Base-by-base conservation (phyloP, 2,797 vertebrate genomes). In the Hephaestus fuliginosus region DNA sequence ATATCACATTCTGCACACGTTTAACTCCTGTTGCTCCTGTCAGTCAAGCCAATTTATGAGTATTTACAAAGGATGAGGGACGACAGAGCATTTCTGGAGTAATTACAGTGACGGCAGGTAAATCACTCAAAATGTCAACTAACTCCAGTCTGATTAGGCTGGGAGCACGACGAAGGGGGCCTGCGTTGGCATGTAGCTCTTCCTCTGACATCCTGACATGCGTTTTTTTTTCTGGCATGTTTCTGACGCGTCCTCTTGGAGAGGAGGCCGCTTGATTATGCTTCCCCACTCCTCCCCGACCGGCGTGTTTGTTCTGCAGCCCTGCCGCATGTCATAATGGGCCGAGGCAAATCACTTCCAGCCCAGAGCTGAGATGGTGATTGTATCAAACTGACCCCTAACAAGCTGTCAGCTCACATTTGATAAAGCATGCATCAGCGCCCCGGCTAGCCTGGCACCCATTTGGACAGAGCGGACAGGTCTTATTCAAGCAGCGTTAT, bases 391-490 rank as follows among this genome's bases (percentile, higher is more conserved):
- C 92, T 92, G 92, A 92, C 88, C 91, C 85, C 91, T 93, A 94
- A 95, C 93, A 94, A 94, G 93, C 91, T 95, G 93, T 94, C 94
- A 76, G 82, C 89, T 94, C 91, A 72, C 43, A 90, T 95, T 93
- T 93, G 87, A 91, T 83, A 78, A 90, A 91, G 92, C 93, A 94
- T 90, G 88, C 87, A 85, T 94, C 93, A 94, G 84, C 76, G 55
- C 25, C 55, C 25, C 55, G 39, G 63, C 68, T 22, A 33, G 60
- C 75, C 56, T 86, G 87, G 80, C 87, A 84, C 80, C 71, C 18
- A 43, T 88, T 90, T 85, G 88, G 90, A 90, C 86, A 43, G 73
- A 78, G 80, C 25, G 65, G 82, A 86, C 89, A 80, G 88, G 71
- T 91, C 80, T 85, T 90, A 83, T 73, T 86, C 85, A 78, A 72